Evolutionary conservation across 2,888 invertebrate species (phyloP).

Genomic region (Brachycybe producta): DNA sequence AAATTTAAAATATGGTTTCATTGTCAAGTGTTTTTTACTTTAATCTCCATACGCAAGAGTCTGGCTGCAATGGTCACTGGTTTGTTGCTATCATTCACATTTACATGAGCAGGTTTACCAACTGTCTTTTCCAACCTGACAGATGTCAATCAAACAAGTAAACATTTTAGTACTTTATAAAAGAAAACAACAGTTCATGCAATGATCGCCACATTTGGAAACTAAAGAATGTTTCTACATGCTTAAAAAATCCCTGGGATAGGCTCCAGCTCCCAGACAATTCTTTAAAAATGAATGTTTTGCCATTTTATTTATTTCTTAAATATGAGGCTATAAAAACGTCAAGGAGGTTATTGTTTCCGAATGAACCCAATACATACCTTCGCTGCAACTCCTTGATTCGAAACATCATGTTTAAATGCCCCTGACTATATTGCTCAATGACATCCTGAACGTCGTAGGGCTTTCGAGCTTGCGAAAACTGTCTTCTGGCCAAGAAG

Average conservation of each 20-base stretch:
- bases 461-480: conserved; percentile 68
- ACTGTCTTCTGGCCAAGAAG: conserved; percentile 62
- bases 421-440: conserved; percentile 74
- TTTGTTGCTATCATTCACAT: conserved; percentile 54
- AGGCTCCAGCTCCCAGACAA: too few species aligned
- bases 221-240: too few species aligned
- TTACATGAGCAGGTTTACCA: conserved; percentile 64
- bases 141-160: conserved; percentile 11
- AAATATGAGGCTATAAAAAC: too few species aligned
- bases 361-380: conserved; percentile 25
- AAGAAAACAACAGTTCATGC: neutral
- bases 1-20: neutral
- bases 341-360: too few species aligned
- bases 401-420: conserved; percentile 75
- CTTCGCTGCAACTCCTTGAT: conserved; percentile 51
- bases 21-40: conserved; percentile 40
- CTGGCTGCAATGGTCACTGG: conserved; percentile 65
- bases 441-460: conserved; percentile 75
- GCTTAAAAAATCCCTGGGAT: too few species aligned
- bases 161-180: neutral
- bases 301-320: conserved; percentile 8
- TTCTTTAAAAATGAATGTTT: neutral
- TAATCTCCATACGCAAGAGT: conserved; percentile 60
- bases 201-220: too few species aligned
- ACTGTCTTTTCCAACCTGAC: conserved; percentile 60